Evolutionary conservation across 2,888 invertebrate genomes (phyloP).

Genomic region (Elysia crispata): DNA sequence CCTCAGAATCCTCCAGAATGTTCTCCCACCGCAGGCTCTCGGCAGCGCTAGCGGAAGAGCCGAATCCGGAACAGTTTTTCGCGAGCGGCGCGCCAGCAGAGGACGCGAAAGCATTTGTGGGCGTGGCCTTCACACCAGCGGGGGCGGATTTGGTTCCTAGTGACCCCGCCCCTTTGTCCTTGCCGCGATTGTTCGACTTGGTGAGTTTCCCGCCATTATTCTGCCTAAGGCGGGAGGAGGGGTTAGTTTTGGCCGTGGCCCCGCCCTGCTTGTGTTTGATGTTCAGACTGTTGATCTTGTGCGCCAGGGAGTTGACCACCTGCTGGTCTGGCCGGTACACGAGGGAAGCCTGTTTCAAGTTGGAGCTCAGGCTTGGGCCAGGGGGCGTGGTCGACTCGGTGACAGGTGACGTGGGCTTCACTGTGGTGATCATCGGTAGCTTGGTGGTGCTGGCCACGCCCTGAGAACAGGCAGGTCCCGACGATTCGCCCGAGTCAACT

Average conservation of each 20-base stretch:
- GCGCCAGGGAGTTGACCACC: slow-evolving; percentile 24
- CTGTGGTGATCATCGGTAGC: slow-evolving; percentile 41
- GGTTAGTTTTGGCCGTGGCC: slow-evolving; percentile 19
- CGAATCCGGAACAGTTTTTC: not conserved
- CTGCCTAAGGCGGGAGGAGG: slow-evolving; percentile 1
- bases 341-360: not conserved
- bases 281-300: slow-evolving; percentile 15
- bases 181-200: not conserved
- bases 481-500: too few species aligned
- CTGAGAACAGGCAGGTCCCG: too few species aligned
- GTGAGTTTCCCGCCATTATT: not conserved
- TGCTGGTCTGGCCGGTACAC: not conserved
- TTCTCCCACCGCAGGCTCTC: slow-evolving; percentile 73
- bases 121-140: not conserved
- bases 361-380: not conserved
- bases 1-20: slow-evolving; percentile 62
- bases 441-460: slow-evolving; percentile 16
- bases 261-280: slow-evolving; percentile 31
- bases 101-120: not conserved
- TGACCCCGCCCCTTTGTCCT: slow-evolving; percentile 29
- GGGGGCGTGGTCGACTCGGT: not conserved
- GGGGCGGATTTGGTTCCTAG: slow-evolving; percentile 11
- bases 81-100: not conserved
- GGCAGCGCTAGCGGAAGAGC: slow-evolving; percentile 20
- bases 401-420: not conserved